A percentile compares a stretch with the other conserved stretches of the same genome.
These are phyloP conservation scores for Oncorhynchus keta DNA, from an alignment of 2,113 vertebrate species.

Conservation along the genomic window DNA sequence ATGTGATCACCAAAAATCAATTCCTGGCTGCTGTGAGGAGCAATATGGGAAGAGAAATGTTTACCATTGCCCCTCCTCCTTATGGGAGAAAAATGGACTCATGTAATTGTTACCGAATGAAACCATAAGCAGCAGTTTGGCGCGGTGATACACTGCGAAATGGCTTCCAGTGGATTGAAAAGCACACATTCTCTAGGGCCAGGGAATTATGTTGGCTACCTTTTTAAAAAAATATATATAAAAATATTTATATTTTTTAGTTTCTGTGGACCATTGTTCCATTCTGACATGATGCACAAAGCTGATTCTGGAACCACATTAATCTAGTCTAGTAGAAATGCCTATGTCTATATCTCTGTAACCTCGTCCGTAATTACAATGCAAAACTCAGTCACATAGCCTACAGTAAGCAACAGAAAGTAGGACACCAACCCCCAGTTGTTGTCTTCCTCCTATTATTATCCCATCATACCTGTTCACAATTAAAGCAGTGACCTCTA, in stretches of 20 bases:
- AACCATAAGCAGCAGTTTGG: neutral
- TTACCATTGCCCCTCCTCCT: slow-evolving; percentile 17
- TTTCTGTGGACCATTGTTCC: neutral
- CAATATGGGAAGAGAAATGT: slow-evolving; percentile 32
- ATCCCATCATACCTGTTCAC: neutral
- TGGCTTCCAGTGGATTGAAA: neutral
- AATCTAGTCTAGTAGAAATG: neutral
- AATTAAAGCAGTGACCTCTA: neutral
- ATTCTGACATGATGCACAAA: slow-evolving; percentile 1
- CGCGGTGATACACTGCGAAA: neutral
- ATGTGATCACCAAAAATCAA: slow-evolving; percentile 45
- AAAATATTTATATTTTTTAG: no score
- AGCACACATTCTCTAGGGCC: neutral
- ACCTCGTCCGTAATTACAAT: neutral
- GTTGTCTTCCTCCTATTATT: neutral
- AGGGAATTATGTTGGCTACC: neutral
- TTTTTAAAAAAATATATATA: no score
- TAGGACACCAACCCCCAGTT: neutral
- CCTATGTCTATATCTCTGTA: neutral
- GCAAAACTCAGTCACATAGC: neutral
- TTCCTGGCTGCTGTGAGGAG: slow-evolving; percentile 32
- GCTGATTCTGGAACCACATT: neutral
- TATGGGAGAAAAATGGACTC: slow-evolving; percentile 11
- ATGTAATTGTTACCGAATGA: slow-evolving; percentile 7
- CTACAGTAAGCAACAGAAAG: neutral